These are phyloP conservation scores for Percina caprodes DNA, from an alignment of 2,113 vertebrate genomes.

Conservation along the genomic window DNA sequence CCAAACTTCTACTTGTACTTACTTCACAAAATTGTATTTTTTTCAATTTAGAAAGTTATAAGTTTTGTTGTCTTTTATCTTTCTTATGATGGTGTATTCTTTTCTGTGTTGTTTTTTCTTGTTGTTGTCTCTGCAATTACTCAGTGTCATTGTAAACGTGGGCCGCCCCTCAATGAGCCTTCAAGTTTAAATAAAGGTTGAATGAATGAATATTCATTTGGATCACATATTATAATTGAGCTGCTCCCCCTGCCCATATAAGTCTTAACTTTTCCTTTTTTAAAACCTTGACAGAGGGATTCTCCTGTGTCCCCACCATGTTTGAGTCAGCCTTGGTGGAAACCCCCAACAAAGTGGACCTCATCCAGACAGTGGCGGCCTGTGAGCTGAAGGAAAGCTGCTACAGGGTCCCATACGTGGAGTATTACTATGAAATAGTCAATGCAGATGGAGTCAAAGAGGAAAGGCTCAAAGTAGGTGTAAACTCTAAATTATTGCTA, in stretches of 20 bases:
- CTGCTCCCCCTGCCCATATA: background rate
- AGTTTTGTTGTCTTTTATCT: too few species aligned
- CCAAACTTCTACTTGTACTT: too few species aligned
- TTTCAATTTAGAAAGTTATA: too few species aligned
- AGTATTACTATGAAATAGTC: slow-evolving; percentile 80
- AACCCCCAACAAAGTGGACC: slow-evolving; percentile 76
- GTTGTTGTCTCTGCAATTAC: too few species aligned
- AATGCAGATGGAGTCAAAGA: slow-evolving; percentile 73
- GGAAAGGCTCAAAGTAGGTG: slow-evolving; percentile 80
- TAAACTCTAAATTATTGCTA: background rate
- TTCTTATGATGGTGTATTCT: too few species aligned
- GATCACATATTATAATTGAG: slow-evolving; percentile 4
- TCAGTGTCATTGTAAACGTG: too few species aligned
- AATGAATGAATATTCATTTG: background rate
- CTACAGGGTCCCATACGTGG: slow-evolving; percentile 78
- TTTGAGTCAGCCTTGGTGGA: slow-evolving; percentile 82
- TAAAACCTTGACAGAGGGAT: slow-evolving; percentile 72
- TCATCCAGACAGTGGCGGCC: slow-evolving; percentile 72
- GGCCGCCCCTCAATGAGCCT: too few species aligned
- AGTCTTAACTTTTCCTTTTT: background rate
- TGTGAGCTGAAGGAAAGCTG: slow-evolving; percentile 83
- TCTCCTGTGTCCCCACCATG: slow-evolving; percentile 83
- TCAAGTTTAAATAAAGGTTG: too few species aligned
- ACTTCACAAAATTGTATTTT: too few species aligned
- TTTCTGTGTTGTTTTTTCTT: too few species aligned